Percentiles rank a stretch among this genome's conserved stretches.
Evolutionary conservation across 2,113 vertebrate species (phyloP).

Genomic region (Lycocorax pyrrhopterus): DNA sequence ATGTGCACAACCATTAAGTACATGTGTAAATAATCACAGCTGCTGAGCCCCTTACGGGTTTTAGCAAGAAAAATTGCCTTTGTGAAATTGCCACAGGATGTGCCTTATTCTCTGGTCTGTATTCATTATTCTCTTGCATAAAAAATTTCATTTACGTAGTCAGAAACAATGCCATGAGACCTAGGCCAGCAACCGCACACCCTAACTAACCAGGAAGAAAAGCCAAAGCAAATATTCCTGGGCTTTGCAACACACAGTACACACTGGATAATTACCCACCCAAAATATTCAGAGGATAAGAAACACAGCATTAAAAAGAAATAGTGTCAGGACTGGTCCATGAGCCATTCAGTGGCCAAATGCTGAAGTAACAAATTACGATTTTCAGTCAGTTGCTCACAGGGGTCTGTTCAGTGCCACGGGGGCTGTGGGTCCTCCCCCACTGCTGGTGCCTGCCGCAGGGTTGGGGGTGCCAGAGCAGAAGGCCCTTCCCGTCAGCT

Average conservation of each 20-base stretch:
- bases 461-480: background rate
- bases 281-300: background rate
- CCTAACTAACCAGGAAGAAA: slow-evolving; percentile 37
- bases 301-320: background rate
- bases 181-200: slow-evolving; percentile 14
- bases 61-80: slow-evolving; percentile 21
- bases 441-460: fast-evolving
- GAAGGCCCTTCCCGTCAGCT: fast-evolving
- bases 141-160: slow-evolving; percentile 36
- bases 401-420: fast-evolving
- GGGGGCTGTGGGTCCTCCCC: background rate
- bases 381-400: fast-evolving
- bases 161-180: slow-evolving; percentile 50
- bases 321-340: background rate
- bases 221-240: slow-evolving; percentile 52
- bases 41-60: background rate
- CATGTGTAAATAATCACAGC: slow-evolving; percentile 33
- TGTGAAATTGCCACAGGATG: slow-evolving; percentile 45
- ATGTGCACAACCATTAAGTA: background rate
- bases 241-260: slow-evolving; percentile 1
- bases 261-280: background rate
- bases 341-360: background rate
- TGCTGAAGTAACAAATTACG: background rate
- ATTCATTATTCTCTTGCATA: slow-evolving; percentile 38
- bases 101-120: slow-evolving; percentile 45